Evolutionary conservation across 2,797 vertebrate species (phyloP), one percentile per base, ranked within the genome.

Genomic region (Anguilla anguilla): DNA sequence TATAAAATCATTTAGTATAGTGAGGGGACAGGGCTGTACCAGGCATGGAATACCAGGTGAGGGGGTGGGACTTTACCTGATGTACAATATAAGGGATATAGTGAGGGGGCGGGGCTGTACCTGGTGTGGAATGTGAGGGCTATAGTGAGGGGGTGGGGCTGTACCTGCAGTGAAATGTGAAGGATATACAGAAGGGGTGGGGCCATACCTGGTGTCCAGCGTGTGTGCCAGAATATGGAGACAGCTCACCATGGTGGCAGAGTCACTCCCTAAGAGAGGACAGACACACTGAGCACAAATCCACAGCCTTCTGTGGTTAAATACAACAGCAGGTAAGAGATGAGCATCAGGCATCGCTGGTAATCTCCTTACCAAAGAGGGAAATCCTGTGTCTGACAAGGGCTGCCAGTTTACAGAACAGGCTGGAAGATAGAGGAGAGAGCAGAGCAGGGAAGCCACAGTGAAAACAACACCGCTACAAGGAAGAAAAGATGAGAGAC

Each of bases 361-460:
- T 13, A 22, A n/a, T 84, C 93, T 85, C 88, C 98, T 99, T 98
- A 99, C 99, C 99, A 94, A 99, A 99, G 92, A 99, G 97, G 88
- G 99, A 99, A 96, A 99, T 99, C 96, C 99, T 98, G 96, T 99
- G 99, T 97, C 98, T 98, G 96, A 99, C 99, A 95, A 99, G 98
- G 96, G 98, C 97, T 94, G 98, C 99, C 94, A 99, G 97, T 97
- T 99, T 99, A 97, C 98, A 99, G 96, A 99, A 99, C 57, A 99
- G 96, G 96, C 99, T 99, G 89, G 86, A 95, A 87, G 86, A 89
- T 51, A 89, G 87, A 92, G 79, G 49, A 82, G 89, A 92, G 88
- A 90, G 22, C 83, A 87, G 39, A 43, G 94, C 90, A 89, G 89
- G 89, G 90, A 90, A 64, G 59, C 17, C 59, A 64, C 19, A 64